Base-by-base conservation (phyloP, 2,888 invertebrate genomes). In the Julus scanicus region DNA sequence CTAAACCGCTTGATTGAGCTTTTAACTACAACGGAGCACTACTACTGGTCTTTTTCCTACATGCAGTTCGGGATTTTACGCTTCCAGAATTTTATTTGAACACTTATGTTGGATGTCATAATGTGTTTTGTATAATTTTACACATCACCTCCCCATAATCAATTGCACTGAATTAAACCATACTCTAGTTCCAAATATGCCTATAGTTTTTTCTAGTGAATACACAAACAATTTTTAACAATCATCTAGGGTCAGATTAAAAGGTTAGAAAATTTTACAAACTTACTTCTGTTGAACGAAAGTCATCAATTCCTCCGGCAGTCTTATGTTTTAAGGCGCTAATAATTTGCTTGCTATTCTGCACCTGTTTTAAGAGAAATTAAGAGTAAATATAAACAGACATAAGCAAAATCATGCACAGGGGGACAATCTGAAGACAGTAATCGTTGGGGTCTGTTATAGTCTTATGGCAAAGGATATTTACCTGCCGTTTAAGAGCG, bases 401-500 rank as follows among this genome's bases (percentile, higher is more conserved):
- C 15, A 17, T 53, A 13, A 53, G 1, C 15, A 13, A 53, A 53
- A 53, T 53, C 15, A 53, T 13, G 49, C 49, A 0, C 29, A 29
- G 29, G 29, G 29, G 29, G 0, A 29, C 29, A 29, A 29, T 29
- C 29, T 29, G 29, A 29, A 29, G 29, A 29, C 29, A 29, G 29
- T 29, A 29, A 29, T 29, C 29, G 29, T 29, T 0, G 29, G 29
- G 29, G 29, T 1, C 29, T 29, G 29, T 29, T 29, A 29, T 29
- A 29, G 29, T 44, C 44, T 44, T 8, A 44, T 8, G 1, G 44
- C 29, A 44, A 44, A 44, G 44, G 44, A 40, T n/a, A 94, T 96
- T 95, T 96, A 98, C 98, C 96, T 97, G 97, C 95, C 97, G 95
- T 94, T 98, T 98, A 91, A 98, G 95, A 91, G 97, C 96, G 93